A percentile compares a stretch with the other conserved stretches of the same genome.
These are phyloP conservation scores for Henricia sp. DNA, from an alignment of 53 echinoderm and acorn worm species.

Conservation along the genomic window DNA sequence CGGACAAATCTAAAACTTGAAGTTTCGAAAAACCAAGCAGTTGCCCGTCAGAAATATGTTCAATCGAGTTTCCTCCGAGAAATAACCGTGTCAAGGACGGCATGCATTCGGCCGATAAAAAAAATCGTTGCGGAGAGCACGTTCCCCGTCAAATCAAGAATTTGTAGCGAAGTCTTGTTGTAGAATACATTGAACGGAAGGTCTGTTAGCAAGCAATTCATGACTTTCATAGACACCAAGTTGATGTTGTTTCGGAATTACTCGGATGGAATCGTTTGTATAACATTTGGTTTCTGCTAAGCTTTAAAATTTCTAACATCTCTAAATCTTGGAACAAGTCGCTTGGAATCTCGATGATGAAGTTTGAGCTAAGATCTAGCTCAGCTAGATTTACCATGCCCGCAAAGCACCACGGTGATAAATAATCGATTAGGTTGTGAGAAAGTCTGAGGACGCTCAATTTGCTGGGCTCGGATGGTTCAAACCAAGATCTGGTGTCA, in stretches of 20 bases:
- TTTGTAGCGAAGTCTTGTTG: conserved; percentile 16
- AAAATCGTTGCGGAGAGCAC: not conserved
- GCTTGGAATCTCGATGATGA: conserved; percentile 23
- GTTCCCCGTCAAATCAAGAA: conserved; percentile 42
- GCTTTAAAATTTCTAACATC: conserved; percentile 11
- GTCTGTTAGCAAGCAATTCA: not conserved
- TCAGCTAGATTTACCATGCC: conserved; percentile 8
- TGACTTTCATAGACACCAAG: not conserved
- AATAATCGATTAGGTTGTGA: conserved; percentile 19
- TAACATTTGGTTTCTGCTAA: conserved; percentile 32
- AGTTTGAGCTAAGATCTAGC: conserved; percentile 47
- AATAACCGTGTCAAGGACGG: conserved; percentile 8
- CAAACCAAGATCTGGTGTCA: conserved; percentile 31
- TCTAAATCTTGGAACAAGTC: conserved; percentile 30
- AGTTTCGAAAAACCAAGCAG: not conserved
- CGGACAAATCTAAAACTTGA: conserved; percentile 23
- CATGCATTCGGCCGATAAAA: not conserved
- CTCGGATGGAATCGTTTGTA: conserved; percentile 2
- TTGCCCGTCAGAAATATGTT: not conserved
- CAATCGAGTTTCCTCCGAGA: conserved; percentile 13
- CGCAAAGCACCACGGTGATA: conserved; percentile 25
- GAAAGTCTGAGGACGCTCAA: conserved; percentile 21
- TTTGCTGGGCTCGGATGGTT: not conserved
- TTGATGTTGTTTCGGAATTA: conserved; percentile 4
- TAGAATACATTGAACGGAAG: conserved; percentile 14